Evolutionary conservation across 2,888 invertebrate species (phyloP).

Genomic region (Embidobia sp.): DNA sequence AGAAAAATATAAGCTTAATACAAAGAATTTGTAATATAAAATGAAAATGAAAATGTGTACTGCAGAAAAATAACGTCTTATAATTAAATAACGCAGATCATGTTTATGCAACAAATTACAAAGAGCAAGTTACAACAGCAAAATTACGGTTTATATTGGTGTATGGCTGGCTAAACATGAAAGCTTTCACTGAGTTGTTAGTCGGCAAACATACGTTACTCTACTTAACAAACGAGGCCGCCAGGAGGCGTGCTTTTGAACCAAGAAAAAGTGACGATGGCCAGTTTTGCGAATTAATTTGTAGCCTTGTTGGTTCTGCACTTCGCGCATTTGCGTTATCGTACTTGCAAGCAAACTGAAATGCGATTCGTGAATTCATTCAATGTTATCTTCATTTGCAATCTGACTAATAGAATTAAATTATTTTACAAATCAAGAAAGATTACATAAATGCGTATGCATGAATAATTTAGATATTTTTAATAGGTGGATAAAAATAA

Average conservation of each 20-base stretch:
- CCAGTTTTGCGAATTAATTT: constrained; percentile 26
- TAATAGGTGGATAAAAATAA: too few species aligned
- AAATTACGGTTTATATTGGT: constrained; percentile 18
- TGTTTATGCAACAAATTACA: constrained; percentile 19
- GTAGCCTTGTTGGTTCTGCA: not conserved
- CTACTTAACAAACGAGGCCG: constrained; percentile 18
- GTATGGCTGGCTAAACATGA: constrained; percentile 29
- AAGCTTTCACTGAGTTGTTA: constrained; percentile 15
- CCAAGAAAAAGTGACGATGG: constrained; percentile 22
- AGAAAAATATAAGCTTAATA: too few species aligned
- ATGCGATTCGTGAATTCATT: not conserved
- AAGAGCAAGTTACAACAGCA: constrained; percentile 6
- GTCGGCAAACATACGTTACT: constrained; percentile 23
- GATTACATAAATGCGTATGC: too few species aligned
- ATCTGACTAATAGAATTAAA: too few species aligned
- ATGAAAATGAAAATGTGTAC: too few species aligned
- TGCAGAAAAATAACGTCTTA: not conserved
- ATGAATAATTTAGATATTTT: too few species aligned
- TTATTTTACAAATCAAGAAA: too few species aligned
- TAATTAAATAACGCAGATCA: constrained; percentile 2
- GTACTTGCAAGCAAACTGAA: not conserved
- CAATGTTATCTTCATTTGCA: too few species aligned
- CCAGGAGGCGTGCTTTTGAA: constrained; percentile 26
- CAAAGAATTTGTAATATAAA: too few species aligned
- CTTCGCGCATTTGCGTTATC: constrained; percentile 5